A percentile compares a stretch with the other conserved stretches of the same genome.
Conservation (phyloP, 2,888 invertebrate species). For the Nipponacmea schrenckii region DNA sequence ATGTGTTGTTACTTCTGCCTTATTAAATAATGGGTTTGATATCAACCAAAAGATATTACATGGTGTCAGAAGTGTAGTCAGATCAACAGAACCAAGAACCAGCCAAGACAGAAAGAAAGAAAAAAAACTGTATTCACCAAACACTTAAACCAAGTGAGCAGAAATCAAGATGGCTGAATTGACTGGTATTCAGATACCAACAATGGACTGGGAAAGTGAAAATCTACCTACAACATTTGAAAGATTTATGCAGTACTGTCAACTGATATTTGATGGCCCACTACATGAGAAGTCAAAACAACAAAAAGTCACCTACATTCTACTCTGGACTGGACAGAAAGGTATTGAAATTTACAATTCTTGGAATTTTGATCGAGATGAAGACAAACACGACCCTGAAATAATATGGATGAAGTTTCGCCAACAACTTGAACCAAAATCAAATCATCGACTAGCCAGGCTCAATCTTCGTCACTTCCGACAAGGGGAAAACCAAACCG, state of each 20-base stretch:
- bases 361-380: not conserved
- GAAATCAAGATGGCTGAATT: too few relatives aligned
- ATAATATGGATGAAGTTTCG: not conserved
- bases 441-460: not conserved
- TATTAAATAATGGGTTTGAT: too few relatives aligned
- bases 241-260: not conserved
- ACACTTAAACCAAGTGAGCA: too few relatives aligned
- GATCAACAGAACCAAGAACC: too few relatives aligned
- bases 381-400: not conserved
- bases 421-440: not conserved
- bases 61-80: too few relatives aligned
- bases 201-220: not conserved
- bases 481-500: not conserved
- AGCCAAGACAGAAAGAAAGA: too few relatives aligned
- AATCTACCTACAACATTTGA: not conserved
- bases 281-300: not conserved
- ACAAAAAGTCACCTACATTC: not conserved
- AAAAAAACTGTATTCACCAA: too few relatives aligned
- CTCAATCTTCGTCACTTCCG: not conserved
- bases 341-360: not conserved
- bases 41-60: too few relatives aligned
- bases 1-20: too few relatives aligned
- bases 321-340: not conserved
- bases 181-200: too few relatives aligned
- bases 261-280: not conserved